These are phyloP conservation scores for Pyrocephalus nanus DNA, from an alignment of 2,797 vertebrate genomes.

Conservation along the genomic window DNA sequence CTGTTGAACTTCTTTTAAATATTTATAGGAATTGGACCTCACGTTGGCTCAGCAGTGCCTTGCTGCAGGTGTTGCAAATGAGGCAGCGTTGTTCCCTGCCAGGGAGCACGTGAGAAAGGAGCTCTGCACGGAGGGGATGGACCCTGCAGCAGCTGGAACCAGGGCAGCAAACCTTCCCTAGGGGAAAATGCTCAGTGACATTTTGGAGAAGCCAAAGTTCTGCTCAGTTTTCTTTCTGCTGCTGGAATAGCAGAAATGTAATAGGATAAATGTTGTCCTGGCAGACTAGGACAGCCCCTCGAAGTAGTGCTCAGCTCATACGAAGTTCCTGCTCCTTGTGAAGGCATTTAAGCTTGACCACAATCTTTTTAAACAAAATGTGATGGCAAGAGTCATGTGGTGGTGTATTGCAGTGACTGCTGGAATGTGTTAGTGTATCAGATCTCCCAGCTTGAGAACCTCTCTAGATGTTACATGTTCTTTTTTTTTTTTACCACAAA, in stretches of 20 bases:
- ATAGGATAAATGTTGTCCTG: background rate
- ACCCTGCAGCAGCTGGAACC: background rate
- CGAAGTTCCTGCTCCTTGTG: background rate
- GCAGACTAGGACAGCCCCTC: background rate
- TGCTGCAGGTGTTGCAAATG: background rate
- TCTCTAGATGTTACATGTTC: background rate
- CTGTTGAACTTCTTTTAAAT: background rate
- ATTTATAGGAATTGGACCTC: background rate
- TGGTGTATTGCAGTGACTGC: background rate
- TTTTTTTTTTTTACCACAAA: background rate
- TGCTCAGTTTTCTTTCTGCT: background rate
- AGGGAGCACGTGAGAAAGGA: background rate
- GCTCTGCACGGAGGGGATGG: background rate
- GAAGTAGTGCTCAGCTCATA: background rate
- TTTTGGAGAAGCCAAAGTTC: background rate
- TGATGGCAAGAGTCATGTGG: background rate
- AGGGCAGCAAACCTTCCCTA: background rate
- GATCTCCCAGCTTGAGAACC: background rate
- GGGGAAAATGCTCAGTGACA: background rate
- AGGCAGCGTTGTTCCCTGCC: background rate
- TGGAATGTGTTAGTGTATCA: background rate
- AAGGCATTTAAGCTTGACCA: background rate
- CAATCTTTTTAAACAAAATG: background rate
- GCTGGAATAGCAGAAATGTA: background rate
- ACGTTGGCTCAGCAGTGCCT: background rate